Evolutionary conservation across 2,113 vertebrate genomes (phyloP).

Genomic region (Eudyptes chrysolophus): DNA sequence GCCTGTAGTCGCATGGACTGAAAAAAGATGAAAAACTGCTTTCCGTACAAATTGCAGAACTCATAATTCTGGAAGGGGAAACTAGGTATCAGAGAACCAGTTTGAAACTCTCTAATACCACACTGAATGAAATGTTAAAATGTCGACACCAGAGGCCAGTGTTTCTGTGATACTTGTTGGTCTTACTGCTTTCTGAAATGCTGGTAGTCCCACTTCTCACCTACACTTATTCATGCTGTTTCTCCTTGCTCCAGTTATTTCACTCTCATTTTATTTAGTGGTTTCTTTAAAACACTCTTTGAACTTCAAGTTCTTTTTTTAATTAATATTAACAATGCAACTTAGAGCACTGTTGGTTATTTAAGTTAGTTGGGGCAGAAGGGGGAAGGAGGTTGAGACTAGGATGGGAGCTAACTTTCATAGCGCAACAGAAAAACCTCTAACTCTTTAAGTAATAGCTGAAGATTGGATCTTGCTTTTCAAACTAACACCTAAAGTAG

Average conservation of each 20-base stretch:
- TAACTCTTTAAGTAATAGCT: background rate
- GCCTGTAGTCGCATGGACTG: background rate
- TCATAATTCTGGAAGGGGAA: background rate
- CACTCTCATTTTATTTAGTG: background rate
- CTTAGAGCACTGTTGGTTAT: background rate
- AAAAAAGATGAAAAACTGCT: background rate
- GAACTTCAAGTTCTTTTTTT: rapidly evolving
- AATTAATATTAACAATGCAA: background rate
- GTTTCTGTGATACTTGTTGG: background rate
- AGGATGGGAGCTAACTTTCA: background rate
- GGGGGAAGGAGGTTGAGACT: background rate
- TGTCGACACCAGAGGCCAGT: background rate
- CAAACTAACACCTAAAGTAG: background rate
- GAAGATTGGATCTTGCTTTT: background rate
- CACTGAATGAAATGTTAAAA: background rate
- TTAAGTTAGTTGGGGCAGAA: background rate
- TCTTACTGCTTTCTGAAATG: background rate
- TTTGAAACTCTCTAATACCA: background rate
- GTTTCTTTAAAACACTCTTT: background rate
- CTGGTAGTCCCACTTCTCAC: rapidly evolving
- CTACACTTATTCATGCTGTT: rapidly evolving
- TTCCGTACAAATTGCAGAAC: background rate
- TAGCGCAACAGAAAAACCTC: background rate
- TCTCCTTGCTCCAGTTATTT: background rate
- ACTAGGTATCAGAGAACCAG: background rate